Percentiles rank a stretch among this genome's conserved stretches.
These are phyloP conservation scores for Anableps anableps DNA, from an alignment of 2,797 vertebrate genomes.

Conservation along the genomic window DNA sequence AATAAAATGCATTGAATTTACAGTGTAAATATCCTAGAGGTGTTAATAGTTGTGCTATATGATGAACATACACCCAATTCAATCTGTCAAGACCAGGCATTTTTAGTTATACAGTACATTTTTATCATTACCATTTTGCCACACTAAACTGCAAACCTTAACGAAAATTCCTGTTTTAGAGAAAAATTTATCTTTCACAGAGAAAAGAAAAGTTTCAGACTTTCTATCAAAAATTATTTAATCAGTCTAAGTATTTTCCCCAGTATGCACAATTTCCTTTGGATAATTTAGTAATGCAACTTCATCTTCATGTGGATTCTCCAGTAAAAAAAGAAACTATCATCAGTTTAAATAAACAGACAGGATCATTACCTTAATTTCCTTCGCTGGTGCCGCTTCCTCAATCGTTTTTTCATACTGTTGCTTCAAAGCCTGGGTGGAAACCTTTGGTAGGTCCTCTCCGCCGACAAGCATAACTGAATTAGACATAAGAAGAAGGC, in stretches of 20 bases:
- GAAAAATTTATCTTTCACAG: slow-evolving; percentile 17
- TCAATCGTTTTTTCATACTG: slow-evolving; percentile 91
- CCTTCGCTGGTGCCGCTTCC: slow-evolving; percentile 84
- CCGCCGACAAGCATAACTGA: slow-evolving; percentile 84
- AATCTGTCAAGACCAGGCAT: slow-evolving; percentile 10
- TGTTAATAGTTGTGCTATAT: not conserved
- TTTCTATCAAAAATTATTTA: slow-evolving; percentile 36
- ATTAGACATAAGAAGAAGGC: slow-evolving; percentile 76
- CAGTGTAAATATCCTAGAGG: not conserved
- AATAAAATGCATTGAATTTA: not conserved
- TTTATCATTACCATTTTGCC: slow-evolving; percentile 29
- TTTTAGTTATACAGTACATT: not conserved
- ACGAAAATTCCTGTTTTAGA: slow-evolving; percentile 21
- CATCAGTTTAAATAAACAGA: slow-evolving; percentile 60
- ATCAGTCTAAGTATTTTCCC: slow-evolving; percentile 46
- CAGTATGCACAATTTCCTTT: slow-evolving; percentile 38
- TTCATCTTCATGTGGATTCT: slow-evolving; percentile 30
- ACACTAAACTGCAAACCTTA: slow-evolving; percentile 27
- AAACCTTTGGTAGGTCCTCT: slow-evolving; percentile 89
- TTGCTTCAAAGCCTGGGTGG: slow-evolving; percentile 92
- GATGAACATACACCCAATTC: slow-evolving; percentile 6
- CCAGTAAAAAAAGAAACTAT: slow-evolving; percentile 31
- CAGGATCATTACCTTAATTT: slow-evolving; percentile 89
- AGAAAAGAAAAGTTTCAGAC: slow-evolving; percentile 22
- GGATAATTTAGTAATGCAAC: slow-evolving; percentile 50